Evolutionary conservation across 2,888 invertebrate species (phyloP), one percentile per base, ranked within the genome.

Genomic region (Arrhopalites spinosus): DNA sequence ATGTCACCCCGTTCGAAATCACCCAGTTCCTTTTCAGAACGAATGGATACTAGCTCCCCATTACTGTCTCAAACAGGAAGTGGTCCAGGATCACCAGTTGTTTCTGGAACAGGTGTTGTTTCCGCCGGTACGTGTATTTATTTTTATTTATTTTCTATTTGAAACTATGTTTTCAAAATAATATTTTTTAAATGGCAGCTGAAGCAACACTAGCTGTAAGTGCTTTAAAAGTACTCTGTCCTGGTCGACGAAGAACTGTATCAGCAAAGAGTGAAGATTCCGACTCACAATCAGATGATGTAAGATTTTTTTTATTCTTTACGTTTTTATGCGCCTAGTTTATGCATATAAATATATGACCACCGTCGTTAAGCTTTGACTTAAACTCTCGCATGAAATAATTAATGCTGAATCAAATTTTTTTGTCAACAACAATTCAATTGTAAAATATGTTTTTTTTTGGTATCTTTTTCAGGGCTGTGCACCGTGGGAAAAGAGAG

Each of bases 131-230:
- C 3, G 36, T 36, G 36, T 36, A 36, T 36, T 36, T 36, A 36
- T 36, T 36, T 36, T 36, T 36, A 11, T 36, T 36, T 36, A 36
- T 3, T n/a, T n/a, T 11, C 36, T 7, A 36, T 11, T 36, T 36
- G 36, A 36, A n/a, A n/a, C n/a, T n/a, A n/a, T n/a, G n/a, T n/a
- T n/a, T n/a, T 36, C 36, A 36, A 36, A 36, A 36, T 36, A 36
- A 36, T 36, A 7, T 36, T 36, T 3, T 36, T 36, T 36, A 7
- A 36, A 36, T 36, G 3, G 5, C 50, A 69, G 78, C 76, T 27
- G 78, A 73, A 20, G 78, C 78, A 25, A 69, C 78, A 56, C 43
- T 78, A 29, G 78, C 78, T 64, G 78, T 74, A 36, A 73, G 76
- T 66, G 78, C 78, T 47, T 72, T 78, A 72, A 78, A 78, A 63